Evolutionary conservation across 2,797 vertebrate species (phyloP).

Genomic region (Anguilla anguilla): DNA sequence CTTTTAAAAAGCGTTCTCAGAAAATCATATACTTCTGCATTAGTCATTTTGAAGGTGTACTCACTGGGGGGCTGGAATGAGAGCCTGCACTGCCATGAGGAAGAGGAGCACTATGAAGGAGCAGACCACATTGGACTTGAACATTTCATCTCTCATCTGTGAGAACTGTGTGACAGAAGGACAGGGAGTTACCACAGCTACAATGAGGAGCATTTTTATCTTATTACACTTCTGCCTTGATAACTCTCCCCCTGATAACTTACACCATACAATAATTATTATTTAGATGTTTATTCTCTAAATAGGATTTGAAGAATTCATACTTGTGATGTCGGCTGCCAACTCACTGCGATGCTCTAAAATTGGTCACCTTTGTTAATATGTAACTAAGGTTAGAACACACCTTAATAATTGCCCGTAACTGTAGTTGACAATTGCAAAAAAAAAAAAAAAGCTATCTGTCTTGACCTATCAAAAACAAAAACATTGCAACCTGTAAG

Average conservation of each 20-base stretch:
- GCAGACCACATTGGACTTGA: constrained; percentile 78
- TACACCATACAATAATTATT: neutral
- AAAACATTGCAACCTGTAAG: too few relatives aligned
- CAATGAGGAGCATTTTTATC: neutral
- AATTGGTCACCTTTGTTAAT: neutral
- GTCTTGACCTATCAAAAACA: too few relatives aligned
- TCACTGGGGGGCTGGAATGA: constrained; percentile 66
- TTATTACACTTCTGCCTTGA: neutral
- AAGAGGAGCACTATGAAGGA: constrained; percentile 77
- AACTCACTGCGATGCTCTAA: neutral
- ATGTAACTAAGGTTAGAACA: neutral
- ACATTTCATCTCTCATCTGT: constrained; percentile 78
- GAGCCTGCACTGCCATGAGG: constrained; percentile 68
- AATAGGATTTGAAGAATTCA: neutral
- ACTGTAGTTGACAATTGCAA: neutral
- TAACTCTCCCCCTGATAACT: neutral
- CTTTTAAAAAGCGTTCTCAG: neutral
- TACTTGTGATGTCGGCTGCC: neutral
- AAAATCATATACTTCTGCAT: neutral
- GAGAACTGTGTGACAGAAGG: constrained; percentile 65
- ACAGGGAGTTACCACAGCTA: neutral
- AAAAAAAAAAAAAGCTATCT: too few relatives aligned
- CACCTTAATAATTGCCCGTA: neutral
- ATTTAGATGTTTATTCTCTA: neutral
- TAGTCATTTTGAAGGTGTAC: constrained; percentile 4